These are phyloP conservation scores for Yoshiicerus persimilis DNA, from an alignment of 1,140 invertebrate genomes.

Conservation along the genomic window DNA sequence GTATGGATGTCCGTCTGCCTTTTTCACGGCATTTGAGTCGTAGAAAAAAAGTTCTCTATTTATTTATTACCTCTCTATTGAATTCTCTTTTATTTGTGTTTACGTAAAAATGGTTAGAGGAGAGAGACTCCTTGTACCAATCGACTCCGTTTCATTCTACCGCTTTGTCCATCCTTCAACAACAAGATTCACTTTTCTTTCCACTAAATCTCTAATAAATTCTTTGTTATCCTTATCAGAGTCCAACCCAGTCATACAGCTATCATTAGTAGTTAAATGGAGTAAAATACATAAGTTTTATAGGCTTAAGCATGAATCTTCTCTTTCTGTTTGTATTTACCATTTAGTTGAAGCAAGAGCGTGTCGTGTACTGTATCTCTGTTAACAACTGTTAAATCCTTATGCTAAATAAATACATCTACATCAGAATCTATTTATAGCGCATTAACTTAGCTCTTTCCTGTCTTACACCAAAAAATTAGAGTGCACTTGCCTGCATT, in stretches of 20 bases:
- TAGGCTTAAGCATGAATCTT: not conserved
- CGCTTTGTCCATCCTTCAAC: not conserved
- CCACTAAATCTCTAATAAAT: not conserved
- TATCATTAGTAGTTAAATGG: too few relatives aligned
- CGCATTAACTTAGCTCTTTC: too few relatives aligned
- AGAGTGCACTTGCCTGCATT: not conserved
- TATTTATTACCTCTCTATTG: not conserved
- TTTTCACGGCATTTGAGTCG: too few relatives aligned
- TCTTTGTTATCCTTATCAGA: not conserved
- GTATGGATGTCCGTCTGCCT: too few relatives aligned
- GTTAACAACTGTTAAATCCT: not conserved
- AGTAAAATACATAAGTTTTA: too few relatives aligned
- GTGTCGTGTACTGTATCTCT: not conserved
- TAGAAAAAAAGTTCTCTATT: too few relatives aligned
- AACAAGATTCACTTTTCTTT: not conserved
- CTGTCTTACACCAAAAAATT: not conserved
- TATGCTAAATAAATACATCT: not conserved
- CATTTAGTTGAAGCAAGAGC: not conserved
- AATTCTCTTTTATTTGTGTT: not conserved
- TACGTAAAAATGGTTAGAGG: not conserved
- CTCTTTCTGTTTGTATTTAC: not conserved
- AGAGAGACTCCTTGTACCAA: not conserved
- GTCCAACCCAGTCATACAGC: too few relatives aligned
- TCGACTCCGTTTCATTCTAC: not conserved
- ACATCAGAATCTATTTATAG: too few relatives aligned